phyloP scores from a whole-genome alignment of 2,113 vertebrate species.

The Ancistrus triradiatus region DNA sequence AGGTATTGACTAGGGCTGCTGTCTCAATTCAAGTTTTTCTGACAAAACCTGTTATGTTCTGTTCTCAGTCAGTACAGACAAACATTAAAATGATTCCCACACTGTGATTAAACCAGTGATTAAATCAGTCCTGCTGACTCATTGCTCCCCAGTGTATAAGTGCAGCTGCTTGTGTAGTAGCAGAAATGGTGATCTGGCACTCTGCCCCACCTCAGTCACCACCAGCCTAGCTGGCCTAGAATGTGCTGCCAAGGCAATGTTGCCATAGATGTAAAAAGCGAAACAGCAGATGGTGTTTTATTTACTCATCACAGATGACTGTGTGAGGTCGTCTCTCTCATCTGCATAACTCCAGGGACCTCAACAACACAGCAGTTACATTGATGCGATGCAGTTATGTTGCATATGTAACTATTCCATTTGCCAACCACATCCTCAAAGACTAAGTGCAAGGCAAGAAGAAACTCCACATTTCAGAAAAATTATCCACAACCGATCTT shows the following conservation, averaged over 20 bases:
- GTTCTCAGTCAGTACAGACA: too few relatives aligned
- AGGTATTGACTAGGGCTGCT: too few relatives aligned
- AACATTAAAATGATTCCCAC: too few relatives aligned
- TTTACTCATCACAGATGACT: constrained; percentile 25
- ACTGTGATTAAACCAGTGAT: too few relatives aligned
- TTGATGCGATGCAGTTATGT: too few relatives aligned
- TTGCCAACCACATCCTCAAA: too few relatives aligned
- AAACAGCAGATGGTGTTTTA: constrained; percentile 43
- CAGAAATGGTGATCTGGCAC: constrained; percentile 20
- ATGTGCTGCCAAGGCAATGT: constrained; percentile 29
- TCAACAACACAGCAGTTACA: not conserved
- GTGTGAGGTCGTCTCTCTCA: constrained; percentile 12
- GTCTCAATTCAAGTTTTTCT: too few relatives aligned
- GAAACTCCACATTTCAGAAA: too few relatives aligned
- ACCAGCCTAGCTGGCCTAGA: constrained; percentile 11
- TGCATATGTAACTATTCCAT: too few relatives aligned
- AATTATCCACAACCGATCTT: too few relatives aligned
- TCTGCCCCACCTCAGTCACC: constrained; percentile 12
- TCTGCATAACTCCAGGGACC: not conserved
- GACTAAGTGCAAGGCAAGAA: too few relatives aligned
- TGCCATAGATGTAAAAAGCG: constrained; percentile 26
- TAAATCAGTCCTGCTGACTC: constrained; percentile 22
- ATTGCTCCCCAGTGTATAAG: constrained; percentile 8
- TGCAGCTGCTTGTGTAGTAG: constrained; percentile 12
- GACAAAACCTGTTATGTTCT: too few relatives aligned